Evolutionary conservation across 2,888 invertebrate species (phyloP).

Genomic region (Cantharis rustica): DNA sequence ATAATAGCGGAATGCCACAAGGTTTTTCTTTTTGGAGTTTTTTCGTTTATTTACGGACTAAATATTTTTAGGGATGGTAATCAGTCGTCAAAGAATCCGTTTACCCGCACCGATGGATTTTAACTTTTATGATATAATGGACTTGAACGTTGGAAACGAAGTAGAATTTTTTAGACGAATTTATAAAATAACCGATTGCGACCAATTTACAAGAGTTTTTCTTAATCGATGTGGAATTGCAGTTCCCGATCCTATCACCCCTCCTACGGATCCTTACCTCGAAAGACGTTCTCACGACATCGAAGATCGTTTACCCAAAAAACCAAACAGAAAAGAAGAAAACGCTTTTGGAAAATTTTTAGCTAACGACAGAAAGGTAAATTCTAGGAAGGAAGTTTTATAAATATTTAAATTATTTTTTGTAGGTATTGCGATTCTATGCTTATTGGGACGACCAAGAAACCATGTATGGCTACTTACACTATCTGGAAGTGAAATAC

Average conservation of each 20-base stretch:
- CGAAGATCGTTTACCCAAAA: slow-evolving; percentile 52
- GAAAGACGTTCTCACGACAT: slow-evolving; percentile 54
- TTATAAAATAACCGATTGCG: slow-evolving; percentile 83
- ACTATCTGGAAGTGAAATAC: slow-evolving; percentile 81
- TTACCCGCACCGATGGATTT: slow-evolving; percentile 74
- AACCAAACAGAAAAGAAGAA: slow-evolving; percentile 63
- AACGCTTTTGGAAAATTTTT: slow-evolving; percentile 78
- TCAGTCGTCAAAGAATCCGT: slow-evolving; percentile 81
- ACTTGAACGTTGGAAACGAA: slow-evolving; percentile 84
- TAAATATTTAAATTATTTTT: neutral
- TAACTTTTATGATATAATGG: slow-evolving; percentile 81
- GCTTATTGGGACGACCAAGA: slow-evolving; percentile 90
- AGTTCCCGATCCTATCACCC: slow-evolving; percentile 71
- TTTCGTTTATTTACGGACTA: neutral
- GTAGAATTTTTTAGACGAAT: slow-evolving; percentile 81
- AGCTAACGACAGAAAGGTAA: slow-evolving; percentile 73
- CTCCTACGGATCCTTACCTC: slow-evolving; percentile 63
- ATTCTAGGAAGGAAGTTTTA: neutral
- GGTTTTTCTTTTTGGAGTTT: slow-evolving; percentile 56
- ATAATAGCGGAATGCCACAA: slow-evolving; percentile 86
- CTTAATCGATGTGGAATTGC: slow-evolving; percentile 82
- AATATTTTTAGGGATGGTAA: slow-evolving; percentile 68
- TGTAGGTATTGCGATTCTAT: slow-evolving; percentile 69
- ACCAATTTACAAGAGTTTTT: slow-evolving; percentile 84
- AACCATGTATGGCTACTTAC: slow-evolving; percentile 75